phyloP scores from a whole-genome alignment of 2,888 invertebrate species.

The Arge pagana region DNA sequence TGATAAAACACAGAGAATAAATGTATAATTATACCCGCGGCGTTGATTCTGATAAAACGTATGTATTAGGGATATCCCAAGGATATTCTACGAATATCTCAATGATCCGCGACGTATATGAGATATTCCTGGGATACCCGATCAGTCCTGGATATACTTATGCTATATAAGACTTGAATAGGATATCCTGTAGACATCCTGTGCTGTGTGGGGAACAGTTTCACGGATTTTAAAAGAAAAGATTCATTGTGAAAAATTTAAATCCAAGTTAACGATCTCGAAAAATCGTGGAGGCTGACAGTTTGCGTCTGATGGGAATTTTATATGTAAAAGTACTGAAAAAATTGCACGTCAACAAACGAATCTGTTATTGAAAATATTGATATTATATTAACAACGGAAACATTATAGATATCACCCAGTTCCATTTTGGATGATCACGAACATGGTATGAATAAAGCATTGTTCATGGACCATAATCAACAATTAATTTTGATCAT shows the following conservation, averaged over 20 bases:
- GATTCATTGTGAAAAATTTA: slow-evolving; percentile 4
- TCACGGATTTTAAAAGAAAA: not conserved
- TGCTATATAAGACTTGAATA: no score
- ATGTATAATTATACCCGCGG: no score
- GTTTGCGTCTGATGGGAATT: slow-evolving; percentile 25
- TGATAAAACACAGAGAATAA: no score
- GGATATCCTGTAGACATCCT: no score
- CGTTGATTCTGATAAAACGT: no score
- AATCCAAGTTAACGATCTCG: slow-evolving; percentile 19
- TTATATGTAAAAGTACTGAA: slow-evolving; percentile 24
- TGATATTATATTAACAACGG: slow-evolving; percentile 14
- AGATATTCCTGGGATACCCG: no score
- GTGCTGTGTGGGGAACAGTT: no score
- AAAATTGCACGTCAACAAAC: slow-evolving; percentile 16
- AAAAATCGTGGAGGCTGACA: slow-evolving; percentile 26
- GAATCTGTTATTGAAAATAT: slow-evolving; percentile 19
- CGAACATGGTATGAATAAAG: slow-evolving; percentile 19
- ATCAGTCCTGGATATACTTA: no score
- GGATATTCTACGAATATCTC: no score
- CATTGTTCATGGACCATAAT: slow-evolving; percentile 17
- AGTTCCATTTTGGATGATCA: slow-evolving; percentile 13
- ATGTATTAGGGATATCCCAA: no score
- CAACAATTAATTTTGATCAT: slow-evolving; percentile 22
- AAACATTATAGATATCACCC: slow-evolving; percentile 21
- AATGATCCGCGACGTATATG: no score